Evolutionary conservation across 2,888 invertebrate genomes (phyloP), one percentile per base, ranked within the genome.

Genomic region (Thymelicus lineola): DNA sequence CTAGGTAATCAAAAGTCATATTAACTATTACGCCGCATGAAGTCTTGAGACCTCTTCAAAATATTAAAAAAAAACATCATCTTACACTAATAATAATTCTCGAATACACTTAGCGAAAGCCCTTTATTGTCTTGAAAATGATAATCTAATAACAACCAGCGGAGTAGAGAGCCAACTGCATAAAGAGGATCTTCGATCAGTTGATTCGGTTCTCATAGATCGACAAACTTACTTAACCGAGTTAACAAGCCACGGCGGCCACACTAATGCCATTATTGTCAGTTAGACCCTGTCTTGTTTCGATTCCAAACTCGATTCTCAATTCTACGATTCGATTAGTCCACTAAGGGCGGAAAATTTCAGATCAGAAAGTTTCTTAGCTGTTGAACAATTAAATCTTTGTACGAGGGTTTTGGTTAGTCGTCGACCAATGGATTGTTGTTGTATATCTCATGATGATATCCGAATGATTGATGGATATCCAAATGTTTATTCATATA

Each of bases 151-250:
- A 57, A 36, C 35, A 14, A 14, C 10, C 10, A 28, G 28, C 46
- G 20, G 9, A 46, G 50, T 53, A 55, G 45, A 42, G 59, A 28
- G n/a, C 77, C 78, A 78, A 76, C 80, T 78, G 78, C 76, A 78
- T 80, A 82, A 80, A 76, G 35, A 58, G 28, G 53, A 70, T 71
- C 72, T 72, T 74, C 72, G 72, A 74, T 73, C 69, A 74, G 74
- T 71, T 74, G 72, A 74, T 61, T 67, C 67, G 17, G 42, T 53
- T 61, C 79, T 74, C 72, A 76, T 86, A 82, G 85, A 84, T 84
- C 80, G 78, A 80, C 83, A 88, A 91, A 90, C 87, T 90, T 86
- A 74, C 70, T 73, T 88, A 89, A 90, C 82, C 73, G 73, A 82
- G 83, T 90, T 84, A 73, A 74, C 76, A 74, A 80, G 79, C 82